These are phyloP conservation scores for Octodon degus DNA, from an alignment of 2,113 vertebrate genomes.

Conservation along the genomic window DNA sequence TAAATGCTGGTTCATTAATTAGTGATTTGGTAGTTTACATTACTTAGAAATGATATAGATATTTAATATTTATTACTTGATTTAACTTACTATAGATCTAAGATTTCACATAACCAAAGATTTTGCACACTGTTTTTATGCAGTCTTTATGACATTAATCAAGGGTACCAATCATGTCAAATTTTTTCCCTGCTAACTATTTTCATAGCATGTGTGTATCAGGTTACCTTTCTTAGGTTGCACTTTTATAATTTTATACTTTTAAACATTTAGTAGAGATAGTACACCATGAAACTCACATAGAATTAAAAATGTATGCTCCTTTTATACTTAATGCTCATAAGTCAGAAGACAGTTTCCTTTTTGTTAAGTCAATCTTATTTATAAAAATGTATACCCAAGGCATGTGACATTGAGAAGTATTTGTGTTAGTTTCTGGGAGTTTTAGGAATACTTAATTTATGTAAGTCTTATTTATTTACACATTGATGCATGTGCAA, in stretches of 20 bases:
- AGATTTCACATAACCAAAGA: not conserved
- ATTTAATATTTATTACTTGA: not conserved
- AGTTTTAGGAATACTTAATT: not conserved
- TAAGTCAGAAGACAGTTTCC: not conserved
- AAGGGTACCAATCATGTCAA: not conserved
- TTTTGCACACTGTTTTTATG: not conserved
- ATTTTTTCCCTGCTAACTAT: not conserved
- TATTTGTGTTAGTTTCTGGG: not conserved
- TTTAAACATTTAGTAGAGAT: not conserved
- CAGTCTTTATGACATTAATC: not conserved
- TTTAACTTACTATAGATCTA: not conserved
- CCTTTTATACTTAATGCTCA: not conserved
- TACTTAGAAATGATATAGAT: slow-evolving; percentile 17
- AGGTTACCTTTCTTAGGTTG: not conserved
- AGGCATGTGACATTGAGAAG: not conserved
- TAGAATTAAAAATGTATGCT: not conserved
- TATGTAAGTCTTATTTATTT: not conserved
- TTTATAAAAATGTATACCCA: not conserved
- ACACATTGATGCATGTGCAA: not conserved
- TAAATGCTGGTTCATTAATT: slow-evolving; percentile 13
- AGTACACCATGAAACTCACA: not conserved
- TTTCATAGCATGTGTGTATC: not conserved
- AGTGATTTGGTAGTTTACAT: slow-evolving; percentile 20
- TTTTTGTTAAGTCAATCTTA: not conserved
- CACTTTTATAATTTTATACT: slow-evolving; percentile 11